These are phyloP conservation scores for Tipula helvola DNA, from an alignment of 2,888 invertebrate genomes.

Conservation along the genomic window DNA sequence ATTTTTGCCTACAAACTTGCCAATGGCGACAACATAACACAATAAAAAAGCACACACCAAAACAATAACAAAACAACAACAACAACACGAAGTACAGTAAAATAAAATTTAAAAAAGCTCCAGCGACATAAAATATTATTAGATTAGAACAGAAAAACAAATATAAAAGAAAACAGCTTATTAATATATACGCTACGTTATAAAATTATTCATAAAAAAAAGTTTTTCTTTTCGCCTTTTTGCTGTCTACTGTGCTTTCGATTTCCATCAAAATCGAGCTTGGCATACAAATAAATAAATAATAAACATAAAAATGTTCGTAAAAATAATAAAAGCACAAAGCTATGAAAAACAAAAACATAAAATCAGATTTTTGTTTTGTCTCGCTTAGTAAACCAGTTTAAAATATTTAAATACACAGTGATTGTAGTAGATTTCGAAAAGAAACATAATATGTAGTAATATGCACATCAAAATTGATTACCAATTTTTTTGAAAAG, in stretches of 20 bases:
- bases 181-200: neutral
- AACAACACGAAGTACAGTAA: neutral
- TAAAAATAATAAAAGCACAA: neutral
- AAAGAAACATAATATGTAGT: neutral
- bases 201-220: neutral
- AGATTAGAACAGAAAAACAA: neutral
- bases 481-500: too few relatives aligned
- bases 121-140: neutral
- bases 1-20: neutral
- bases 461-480: too few relatives aligned
- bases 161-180: neutral
- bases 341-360: neutral
- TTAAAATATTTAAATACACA: neutral
- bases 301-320: neutral
- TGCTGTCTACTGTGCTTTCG: neutral
- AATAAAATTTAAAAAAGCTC: neutral
- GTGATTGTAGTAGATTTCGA: neutral
- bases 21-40: neutral
- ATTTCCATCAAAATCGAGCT: neutral
- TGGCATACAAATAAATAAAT: neutral
- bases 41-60: neutral
- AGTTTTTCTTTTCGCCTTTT: neutral
- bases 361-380: neutral
- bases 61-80: neutral
- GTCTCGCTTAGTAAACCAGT: neutral